These are phyloP conservation scores for Ypsolopha scabrella DNA, from an alignment of 2,888 invertebrate species.

Conservation along the genomic window DNA sequence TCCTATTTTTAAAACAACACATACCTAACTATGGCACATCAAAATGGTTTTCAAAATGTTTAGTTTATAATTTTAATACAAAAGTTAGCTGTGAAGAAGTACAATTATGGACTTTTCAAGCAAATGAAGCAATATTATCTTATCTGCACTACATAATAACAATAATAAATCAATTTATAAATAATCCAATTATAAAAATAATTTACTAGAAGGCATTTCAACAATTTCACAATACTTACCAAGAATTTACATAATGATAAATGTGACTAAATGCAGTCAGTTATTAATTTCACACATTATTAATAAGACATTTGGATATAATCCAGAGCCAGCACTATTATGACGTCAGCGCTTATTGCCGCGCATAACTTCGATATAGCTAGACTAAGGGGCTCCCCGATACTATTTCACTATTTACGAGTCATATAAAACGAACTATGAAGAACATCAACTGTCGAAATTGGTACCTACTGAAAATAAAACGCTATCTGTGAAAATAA, in stretches of 20 bases:
- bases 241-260: background rate
- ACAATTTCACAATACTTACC: no score
- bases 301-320: constrained; percentile 33
- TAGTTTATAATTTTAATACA: no score
- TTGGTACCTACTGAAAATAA: background rate
- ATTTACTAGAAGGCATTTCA: no score
- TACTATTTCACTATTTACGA: constrained; percentile 3
- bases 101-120: no score
- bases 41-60: no score
- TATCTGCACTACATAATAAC: no score
- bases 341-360: constrained; percentile 25
- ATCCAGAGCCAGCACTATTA: constrained; percentile 31
- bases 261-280: background rate
- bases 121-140: no score
- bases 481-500: background rate
- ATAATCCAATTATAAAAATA: no score
- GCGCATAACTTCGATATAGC: constrained; percentile 17
- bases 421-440: constrained; percentile 2
- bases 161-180: no score
- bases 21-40: no score
- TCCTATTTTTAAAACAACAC: no score
- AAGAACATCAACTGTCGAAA: background rate
- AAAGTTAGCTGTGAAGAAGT: no score
- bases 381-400: background rate
- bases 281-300: background rate